Base-by-base conservation (phyloP, 64 coral and sea anemone genomes). In the Exaiptasia diaphana region DNA sequence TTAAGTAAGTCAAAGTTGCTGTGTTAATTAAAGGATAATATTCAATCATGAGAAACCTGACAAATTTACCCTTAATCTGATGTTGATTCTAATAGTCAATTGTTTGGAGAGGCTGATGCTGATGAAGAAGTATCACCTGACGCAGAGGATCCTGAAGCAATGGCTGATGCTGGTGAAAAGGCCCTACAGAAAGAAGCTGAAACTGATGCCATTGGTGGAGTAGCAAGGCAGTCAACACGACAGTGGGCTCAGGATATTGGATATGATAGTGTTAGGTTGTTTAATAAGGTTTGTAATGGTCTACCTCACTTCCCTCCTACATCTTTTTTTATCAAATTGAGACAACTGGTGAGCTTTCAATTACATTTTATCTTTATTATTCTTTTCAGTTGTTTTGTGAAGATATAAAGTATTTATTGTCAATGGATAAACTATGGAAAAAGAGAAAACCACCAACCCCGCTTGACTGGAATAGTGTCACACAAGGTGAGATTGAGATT, bases 391-490 rank as follows among this genome's bases (percentile, higher is more conserved):
- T 97, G 53, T 97, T 97, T 38, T 78, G 76, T 80, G 94, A 97
- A 59, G 94, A 97, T 26, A 89, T 97, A 2, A 97, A 97, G 35
- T 97, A 97, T 49, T 83, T 97, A 75, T 82, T 97, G 35, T 97
- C 94, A n/a, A 97, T 97, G 94, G 94, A 97, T 39, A 97, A 97
- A 60, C 59, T 97, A 43, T 97, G 94, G 89, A 99, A 88, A 62
- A 91, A 99, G 65, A 83, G 94, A 75, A 92, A 75, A 18, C 89
- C 89, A 24, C 89, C 94, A 14, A 74, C 53, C 0, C 94, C 89
- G 2, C n/a, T 92, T 39, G 31, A 48, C 22, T 88, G 85, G 79
- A 57, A 85, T 15, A 35, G 48, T 72, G 81, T 88, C n/a, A 44
- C 45, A 24, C 55, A 36, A 55, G 87, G 91, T 94, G 29, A n/a